A percentile compares a stretch with the other conserved stretches of the same genome.
Conservation (phyloP, 1,140 invertebrate genomes). For the Vanessa atalanta region DNA sequence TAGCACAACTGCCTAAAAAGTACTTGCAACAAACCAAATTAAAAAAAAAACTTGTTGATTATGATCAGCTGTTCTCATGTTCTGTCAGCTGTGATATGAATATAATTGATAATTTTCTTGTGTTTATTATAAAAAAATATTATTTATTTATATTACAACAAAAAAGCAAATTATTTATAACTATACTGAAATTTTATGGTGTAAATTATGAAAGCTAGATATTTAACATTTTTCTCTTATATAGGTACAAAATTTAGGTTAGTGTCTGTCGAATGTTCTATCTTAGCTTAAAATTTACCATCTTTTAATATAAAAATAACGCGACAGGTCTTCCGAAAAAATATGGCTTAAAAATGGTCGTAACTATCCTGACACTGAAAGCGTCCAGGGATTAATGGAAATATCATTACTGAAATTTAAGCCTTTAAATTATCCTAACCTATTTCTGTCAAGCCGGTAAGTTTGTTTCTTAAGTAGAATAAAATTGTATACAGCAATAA, state of each 20-base stretch:
- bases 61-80: too few relatives aligned
- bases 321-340: slow-evolving; percentile 65
- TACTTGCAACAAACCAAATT: too few relatives aligned
- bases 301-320: slow-evolving; percentile 1
- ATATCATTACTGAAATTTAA: slow-evolving; percentile 77
- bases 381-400: slow-evolving; percentile 85
- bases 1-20: too few relatives aligned
- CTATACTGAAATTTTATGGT: background rate
- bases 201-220: slow-evolving; percentile 79
- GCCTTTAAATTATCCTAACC: slow-evolving; percentile 76
- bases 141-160: too few relatives aligned
- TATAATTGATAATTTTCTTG: too few relatives aligned
- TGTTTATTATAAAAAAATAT: too few relatives aligned
- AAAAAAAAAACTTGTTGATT: too few relatives aligned
- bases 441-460: slow-evolving; percentile 85
- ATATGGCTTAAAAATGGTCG: slow-evolving; percentile 63
- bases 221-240: slow-evolving; percentile 83
- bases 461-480: slow-evolving; percentile 13
- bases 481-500: too few relatives aligned
- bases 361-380: slow-evolving; percentile 77
- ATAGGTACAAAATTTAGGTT: slow-evolving; percentile 84
- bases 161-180: background rate
- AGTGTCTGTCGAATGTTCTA: slow-evolving; percentile 26
- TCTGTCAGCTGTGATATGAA: too few relatives aligned
- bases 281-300: slow-evolving; percentile 10